Base-by-base conservation (phyloP, 2,113 vertebrate species). In the Psittacara wagleri region DNA sequence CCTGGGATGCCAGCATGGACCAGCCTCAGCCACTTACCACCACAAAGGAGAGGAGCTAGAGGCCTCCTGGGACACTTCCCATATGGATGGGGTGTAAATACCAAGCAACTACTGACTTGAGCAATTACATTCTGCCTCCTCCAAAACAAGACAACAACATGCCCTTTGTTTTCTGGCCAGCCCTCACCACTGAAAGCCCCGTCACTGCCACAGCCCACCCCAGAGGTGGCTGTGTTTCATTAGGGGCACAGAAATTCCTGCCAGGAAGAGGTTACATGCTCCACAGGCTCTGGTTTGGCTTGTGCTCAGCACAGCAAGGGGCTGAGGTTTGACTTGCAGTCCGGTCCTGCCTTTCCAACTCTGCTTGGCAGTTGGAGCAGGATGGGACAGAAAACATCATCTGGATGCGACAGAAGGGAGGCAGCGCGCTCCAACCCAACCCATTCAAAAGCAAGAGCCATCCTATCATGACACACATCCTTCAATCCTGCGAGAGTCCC, bases 31-130 rank as follows among this genome's bases (percentile, higher is more conserved):
- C 52, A 22, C n/a, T 83, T 28, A 29, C 5, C 11, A 16, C 11
- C 4, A 2, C 2, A 2, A 87, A 67, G 15, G 44, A 87, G 5
- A 0, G 0, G 13, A 75, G 63, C 62, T 24, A n/a, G 33, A 74
- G 4, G 48, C 22, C 15, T 82, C 33, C 37, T 39, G 41, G 29
- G 46, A 70, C 22, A 31, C 51, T 63, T 82, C 67, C 83, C 33
- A 17, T 39, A 31, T 0, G 2, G 22, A 86, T 25, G 16, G n/a
- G 33, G 39, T 67, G 7, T 69, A 74, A 93, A 90, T 74, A 33
- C 62, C 63, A 52, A 84, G 68, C 25, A 69, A 44, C 61, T 73
- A 57, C 44, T 31, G 33, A 92, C 55, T 77, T 31, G 9, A 77
- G 39, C 33, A 88, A 81, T 25, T 83, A 39, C 10, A 68, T 81